These are phyloP conservation scores for pig (Sus scrofa) DNA, from an alignment of 2,113 vertebrate species.

Conservation along the genomic window T2T-Sscrofa CM000812.6:271185001-271185500, in stretches of 20 bases:
- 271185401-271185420: no score
- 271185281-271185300: background rate
- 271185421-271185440: no score
- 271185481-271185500: no score
- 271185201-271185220: background rate
- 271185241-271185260: background rate
- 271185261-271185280: background rate
- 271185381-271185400: no score
- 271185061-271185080: background rate
- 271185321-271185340: no score
- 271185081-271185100: background rate
- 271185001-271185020: background rate
- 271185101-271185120: background rate
- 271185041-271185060: background rate
- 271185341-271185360: no score
- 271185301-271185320: background rate
- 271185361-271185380: no score
- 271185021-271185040: background rate
- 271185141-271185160: background rate
- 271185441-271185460: no score
- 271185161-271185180: background rate
- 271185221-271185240: background rate
- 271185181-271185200: background rate
- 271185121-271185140: slow-evolving; percentile 29
- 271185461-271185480: no score